Conservation (phyloP, 2,113 vertebrate genomes). For the Puma concolor region DNA sequence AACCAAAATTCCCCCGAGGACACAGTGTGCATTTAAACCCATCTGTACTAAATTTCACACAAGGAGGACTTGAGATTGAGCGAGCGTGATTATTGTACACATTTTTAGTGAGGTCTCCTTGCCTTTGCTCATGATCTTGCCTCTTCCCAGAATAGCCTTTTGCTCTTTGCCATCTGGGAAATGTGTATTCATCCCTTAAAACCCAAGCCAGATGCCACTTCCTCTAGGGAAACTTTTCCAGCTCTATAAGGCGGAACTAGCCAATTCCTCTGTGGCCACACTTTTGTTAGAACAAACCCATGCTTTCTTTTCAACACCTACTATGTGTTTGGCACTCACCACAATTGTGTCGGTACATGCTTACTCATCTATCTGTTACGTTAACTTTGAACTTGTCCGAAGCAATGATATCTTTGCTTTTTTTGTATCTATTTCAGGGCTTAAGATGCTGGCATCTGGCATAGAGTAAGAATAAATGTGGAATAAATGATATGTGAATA, state of each 20-base stretch:
- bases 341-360: not conserved
- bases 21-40: not conserved
- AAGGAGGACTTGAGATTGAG: not conserved
- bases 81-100: not conserved
- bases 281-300: not conserved
- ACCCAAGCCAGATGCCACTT: not conserved
- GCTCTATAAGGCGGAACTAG: not conserved
- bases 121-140: not conserved
- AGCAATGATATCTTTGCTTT: not conserved
- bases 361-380: not conserved
- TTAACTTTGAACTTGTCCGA: not conserved
- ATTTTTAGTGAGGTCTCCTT: not conserved
- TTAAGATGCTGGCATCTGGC: not conserved
- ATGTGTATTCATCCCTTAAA: not conserved
- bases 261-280: not conserved
- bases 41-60: not conserved
- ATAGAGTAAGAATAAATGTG: not conserved
- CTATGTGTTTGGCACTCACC: not conserved
- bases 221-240: constrained; percentile 11
- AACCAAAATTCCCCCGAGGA: not conserved
- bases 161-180: constrained; percentile 7
- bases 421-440: not conserved
- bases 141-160: not conserved
- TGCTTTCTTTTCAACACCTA: not conserved
- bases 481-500: not conserved